A percentile compares a stretch with the other conserved stretches of the same genome.
Conservation (phyloP, 2,797 vertebrate genomes). For the Acrocephalus scirpaceus region DNA sequence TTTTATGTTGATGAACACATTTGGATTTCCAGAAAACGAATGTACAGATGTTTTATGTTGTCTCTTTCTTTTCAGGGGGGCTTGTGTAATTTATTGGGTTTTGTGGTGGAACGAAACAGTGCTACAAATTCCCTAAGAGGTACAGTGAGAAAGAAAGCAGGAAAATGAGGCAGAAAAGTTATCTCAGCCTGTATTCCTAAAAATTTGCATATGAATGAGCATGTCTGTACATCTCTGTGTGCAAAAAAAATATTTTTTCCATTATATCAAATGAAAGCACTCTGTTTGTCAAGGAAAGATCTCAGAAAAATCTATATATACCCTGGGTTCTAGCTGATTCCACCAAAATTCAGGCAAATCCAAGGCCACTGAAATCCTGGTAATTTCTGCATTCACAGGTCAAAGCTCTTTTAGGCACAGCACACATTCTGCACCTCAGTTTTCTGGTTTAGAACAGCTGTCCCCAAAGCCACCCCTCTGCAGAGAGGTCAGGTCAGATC, state of each 20-base stretch:
- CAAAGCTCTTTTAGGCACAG: not conserved
- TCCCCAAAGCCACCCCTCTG: not conserved
- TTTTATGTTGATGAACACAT: slow-evolving; percentile 25
- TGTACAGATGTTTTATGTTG: slow-evolving; percentile 42
- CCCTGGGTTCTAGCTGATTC: not conserved
- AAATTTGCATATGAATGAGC: not conserved
- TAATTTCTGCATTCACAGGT: not conserved
- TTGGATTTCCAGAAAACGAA: slow-evolving; percentile 37
- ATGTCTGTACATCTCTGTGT: not conserved
- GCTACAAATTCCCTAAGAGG: not conserved
- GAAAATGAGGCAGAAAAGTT: not conserved
- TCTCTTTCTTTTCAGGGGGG: not conserved
- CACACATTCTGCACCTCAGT: not conserved
- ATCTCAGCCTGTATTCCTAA: not conserved
- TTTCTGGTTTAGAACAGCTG: not conserved
- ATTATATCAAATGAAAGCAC: not conserved
- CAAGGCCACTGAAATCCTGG: not conserved
- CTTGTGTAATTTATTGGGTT: not conserved
- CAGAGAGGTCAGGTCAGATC: not conserved
- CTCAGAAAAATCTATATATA: not conserved
- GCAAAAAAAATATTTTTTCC: not conserved
- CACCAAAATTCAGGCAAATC: not conserved
- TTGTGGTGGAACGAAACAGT: slow-evolving; percentile 10
- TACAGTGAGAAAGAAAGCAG: slow-evolving; percentile 4
- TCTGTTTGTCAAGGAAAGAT: not conserved